Evolutionary conservation across 2,113 vertebrate genomes (phyloP).

Genomic region (Petromus typicus): DNA sequence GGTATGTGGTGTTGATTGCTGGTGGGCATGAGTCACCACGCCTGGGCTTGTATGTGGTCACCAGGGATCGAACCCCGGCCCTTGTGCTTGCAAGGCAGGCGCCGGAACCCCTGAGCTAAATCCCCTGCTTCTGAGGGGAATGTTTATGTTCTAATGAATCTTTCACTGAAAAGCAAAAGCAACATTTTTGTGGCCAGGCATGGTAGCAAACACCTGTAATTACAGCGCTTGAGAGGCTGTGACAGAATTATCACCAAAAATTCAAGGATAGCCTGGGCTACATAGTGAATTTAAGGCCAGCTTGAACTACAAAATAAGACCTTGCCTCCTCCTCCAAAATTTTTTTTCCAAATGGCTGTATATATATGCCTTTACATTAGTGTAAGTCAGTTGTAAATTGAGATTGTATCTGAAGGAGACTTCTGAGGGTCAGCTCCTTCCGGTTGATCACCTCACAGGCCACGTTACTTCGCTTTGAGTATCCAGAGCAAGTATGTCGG

Average conservation of each 20-base stretch:
- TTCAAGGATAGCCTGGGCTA: not conserved
- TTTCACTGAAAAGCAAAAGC: not conserved
- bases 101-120: too few species aligned
- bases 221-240: not conserved
- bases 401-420: not conserved
- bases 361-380: not conserved
- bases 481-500: not conserved
- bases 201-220: not conserved
- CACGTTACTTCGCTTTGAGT: not conserved
- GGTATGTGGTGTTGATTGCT: too few species aligned
- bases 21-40: too few species aligned
- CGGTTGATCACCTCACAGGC: fast-evolving
- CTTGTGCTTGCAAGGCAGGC: too few species aligned
- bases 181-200: not conserved
- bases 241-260: not conserved
- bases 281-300: not conserved
- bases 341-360: not conserved
- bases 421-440: not conserved
- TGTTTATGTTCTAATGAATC: not conserved
- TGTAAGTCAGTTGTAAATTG: not conserved
- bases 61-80: too few species aligned
- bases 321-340: not conserved
- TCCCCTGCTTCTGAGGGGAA: too few species aligned
- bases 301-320: not conserved
- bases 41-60: too few species aligned